These are phyloP conservation scores for Zapornia atra DNA, from an alignment of 2,113 vertebrate species.

Conservation along the genomic window DNA sequence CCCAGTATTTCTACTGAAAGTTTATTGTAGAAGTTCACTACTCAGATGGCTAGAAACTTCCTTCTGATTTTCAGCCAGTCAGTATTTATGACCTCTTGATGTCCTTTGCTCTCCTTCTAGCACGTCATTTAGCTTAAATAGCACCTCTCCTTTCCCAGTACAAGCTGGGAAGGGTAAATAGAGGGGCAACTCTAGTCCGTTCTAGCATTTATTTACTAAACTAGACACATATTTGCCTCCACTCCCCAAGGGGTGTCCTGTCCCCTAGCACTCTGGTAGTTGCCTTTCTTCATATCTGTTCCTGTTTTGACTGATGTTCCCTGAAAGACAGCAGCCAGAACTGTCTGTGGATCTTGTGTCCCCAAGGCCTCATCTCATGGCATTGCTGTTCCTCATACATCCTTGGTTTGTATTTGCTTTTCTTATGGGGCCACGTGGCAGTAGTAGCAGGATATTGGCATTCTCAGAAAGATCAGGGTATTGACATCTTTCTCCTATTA, in stretches of 20 bases:
- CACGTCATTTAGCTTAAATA: background rate
- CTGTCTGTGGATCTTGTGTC: background rate
- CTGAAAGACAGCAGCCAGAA: background rate
- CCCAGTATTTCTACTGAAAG: background rate
- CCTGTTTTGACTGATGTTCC: background rate
- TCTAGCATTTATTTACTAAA: background rate
- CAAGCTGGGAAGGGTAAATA: background rate
- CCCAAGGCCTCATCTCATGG: fast-evolving
- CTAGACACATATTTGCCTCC: background rate
- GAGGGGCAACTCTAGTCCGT: background rate
- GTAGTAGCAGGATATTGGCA: background rate
- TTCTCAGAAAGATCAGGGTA: background rate
- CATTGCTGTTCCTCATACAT: background rate
- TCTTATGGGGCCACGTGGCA: background rate
- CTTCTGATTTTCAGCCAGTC: background rate
- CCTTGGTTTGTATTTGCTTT: background rate
- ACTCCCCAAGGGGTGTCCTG: fast-evolving
- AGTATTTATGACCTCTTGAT: background rate
- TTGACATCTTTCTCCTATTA: background rate
- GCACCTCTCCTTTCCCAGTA: background rate
- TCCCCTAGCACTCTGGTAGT: background rate
- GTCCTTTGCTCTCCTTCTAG: background rate
- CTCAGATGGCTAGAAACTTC: background rate
- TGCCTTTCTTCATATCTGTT: background rate
- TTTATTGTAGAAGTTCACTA: background rate